Conservation (phyloP, 2,113 vertebrate species). For the Oryzias javanicus region DNA sequence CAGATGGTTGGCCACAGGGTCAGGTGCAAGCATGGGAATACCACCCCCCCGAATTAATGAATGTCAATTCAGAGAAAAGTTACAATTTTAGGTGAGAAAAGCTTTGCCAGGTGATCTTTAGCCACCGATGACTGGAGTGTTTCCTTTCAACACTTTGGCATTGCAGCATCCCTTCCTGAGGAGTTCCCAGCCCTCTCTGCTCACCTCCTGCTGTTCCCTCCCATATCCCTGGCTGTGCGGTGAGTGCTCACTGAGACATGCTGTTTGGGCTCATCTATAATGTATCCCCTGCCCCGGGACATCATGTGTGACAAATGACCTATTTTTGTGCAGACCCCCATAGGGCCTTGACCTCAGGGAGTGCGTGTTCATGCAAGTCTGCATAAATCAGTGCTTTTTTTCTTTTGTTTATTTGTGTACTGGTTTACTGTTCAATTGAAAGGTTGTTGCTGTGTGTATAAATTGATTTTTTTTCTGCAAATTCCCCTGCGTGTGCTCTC, state of each 20-base stretch:
- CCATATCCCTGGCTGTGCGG: constrained; percentile 56
- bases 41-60: constrained; percentile 43
- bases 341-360: constrained; percentile 71
- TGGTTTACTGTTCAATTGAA: constrained; percentile 22
- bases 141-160: constrained; percentile 32
- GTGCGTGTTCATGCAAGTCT: constrained; percentile 22
- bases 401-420: constrained; percentile 60
- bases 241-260: constrained; percentile 75
- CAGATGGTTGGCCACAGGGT: constrained; percentile 67
- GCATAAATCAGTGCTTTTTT: constrained; percentile 56
- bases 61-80: constrained; percentile 17
- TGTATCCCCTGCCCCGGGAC: constrained; percentile 77
- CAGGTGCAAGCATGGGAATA: constrained; percentile 70
- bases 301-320: constrained; percentile 84
- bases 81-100: constrained; percentile 2
- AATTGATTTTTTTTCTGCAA: constrained; percentile 1
- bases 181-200: constrained; percentile 44
- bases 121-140: neutral
- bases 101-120: constrained; percentile 1
- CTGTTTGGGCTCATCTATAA: constrained; percentile 80
- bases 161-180: constrained; percentile 44
- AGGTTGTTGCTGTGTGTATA: constrained; percentile 9
- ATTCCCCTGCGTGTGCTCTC: constrained; percentile 32
- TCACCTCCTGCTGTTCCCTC: constrained; percentile 59
- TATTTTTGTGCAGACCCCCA: constrained; percentile 81